phyloP scores from a whole-genome alignment of 2,888 invertebrate species.

The Blera fallax region DNA sequence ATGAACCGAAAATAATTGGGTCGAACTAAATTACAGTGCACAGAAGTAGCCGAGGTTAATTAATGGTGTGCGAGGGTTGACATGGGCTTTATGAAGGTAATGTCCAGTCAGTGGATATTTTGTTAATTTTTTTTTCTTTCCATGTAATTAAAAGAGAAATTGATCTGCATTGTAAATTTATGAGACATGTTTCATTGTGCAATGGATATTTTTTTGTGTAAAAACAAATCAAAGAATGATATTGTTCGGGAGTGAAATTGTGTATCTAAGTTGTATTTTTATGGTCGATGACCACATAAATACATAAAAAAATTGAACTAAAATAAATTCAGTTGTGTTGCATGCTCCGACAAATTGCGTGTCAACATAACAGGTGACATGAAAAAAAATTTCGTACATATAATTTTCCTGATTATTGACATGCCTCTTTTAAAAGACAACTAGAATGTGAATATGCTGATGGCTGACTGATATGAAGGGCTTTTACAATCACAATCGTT shows the following conservation, averaged over 20 bases:
- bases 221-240: neutral
- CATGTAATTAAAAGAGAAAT: conserved; percentile 55
- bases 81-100: conserved; percentile 67
- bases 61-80: conserved; percentile 67
- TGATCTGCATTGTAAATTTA: conserved; percentile 65
- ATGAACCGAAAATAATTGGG: conserved; percentile 73
- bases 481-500: neutral
- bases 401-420: conserved; percentile 74
- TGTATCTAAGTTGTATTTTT: conserved; percentile 10
- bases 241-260: neutral
- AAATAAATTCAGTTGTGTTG: conserved; percentile 5
- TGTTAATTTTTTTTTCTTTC: conserved; percentile 16
- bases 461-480: conserved; percentile 10
- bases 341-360: conserved; percentile 52
- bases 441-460: conserved; percentile 10
- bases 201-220: neutral
- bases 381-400: conserved; percentile 24
- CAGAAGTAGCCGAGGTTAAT: conserved; percentile 59
- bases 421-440: conserved; percentile 58
- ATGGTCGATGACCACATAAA: conserved; percentile 12
- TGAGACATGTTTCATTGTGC: conserved; percentile 12
- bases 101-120: conserved; percentile 20
- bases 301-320: neutral
- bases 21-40: conserved; percentile 72
- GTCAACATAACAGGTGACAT: conserved; percentile 35